Base-by-base conservation (phyloP, 2,888 invertebrate species). In the Operophtera brumata region DNA sequence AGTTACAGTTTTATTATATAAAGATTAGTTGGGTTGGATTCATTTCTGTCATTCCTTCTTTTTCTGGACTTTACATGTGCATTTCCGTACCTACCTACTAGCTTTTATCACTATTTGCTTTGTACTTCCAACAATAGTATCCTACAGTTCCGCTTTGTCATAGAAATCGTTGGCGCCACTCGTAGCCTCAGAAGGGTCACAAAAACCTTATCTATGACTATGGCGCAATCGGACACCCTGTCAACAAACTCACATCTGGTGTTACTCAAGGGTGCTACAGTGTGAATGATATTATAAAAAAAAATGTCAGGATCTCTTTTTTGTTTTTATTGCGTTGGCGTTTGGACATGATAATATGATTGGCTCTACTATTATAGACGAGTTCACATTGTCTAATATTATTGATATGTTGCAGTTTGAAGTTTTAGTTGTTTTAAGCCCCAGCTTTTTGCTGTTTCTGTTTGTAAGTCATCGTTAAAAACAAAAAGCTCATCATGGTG, bases 201-300 rank as follows among this genome's bases (percentile, higher is more conserved):
- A 45, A 51, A 41, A 43, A 40, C 44, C 26, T 36, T 47, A 50
- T 43, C 46, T 50, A 32, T 42, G 28, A 14, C 46, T 50, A 36
- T 42, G 28, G 11, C 28, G 43, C 30, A 37, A 40, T 51, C 13
- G 32, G 36, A 14, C 30, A 43, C 39, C 37, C 47, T 49, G 48
- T 57, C 57, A 52, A 57, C 52, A 52, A 41, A 10, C 36, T 36
- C 14, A 51, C 52, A 57, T 57, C 52, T 57, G 56, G 56, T 44
- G 35, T 34, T 52, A 37, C 52, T 52, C 48, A 52, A 57, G 45
- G 39, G 41, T 43, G 26, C 50, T 56, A 34, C 12, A 36, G 25
- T 47, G 40, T 53, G 28, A 49, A 36, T 37, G 32, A 56, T 51
- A 40, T 36, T 48, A 26, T 40, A 11, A 20, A 51, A 53, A 32